These are phyloP conservation scores for Macaca nemestrina DNA, from an alignment of 2,113 vertebrate species.

Conservation along the genomic window DNA sequence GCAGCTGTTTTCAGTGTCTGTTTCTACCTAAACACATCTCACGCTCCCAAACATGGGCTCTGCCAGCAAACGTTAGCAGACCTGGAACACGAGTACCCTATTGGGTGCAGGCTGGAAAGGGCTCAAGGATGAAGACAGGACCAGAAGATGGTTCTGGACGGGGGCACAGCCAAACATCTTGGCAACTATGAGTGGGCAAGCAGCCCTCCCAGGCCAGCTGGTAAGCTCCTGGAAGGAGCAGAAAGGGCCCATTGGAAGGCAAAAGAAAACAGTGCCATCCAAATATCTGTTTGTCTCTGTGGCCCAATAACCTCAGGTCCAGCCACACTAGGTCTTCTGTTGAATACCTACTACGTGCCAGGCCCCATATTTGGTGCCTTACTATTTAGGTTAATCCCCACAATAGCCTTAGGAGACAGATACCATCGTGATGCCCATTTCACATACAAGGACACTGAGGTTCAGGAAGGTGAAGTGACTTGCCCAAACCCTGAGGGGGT, in stretches of 20 bases:
- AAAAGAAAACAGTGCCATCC: neutral
- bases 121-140: neutral
- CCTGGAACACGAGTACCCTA: neutral
- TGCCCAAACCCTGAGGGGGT: neutral
- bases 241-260: neutral
- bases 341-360: neutral
- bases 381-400: neutral
- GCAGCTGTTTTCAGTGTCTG: neutral
- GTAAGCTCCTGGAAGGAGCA: neutral
- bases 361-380: neutral
- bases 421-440: neutral
- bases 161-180: neutral
- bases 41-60: neutral
- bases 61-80: neutral
- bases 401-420: neutral
- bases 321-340: neutral
- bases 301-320: neutral
- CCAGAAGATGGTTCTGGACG: neutral
- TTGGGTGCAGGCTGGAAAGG: neutral
- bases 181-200: neutral
- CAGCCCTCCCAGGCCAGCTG: neutral
- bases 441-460: neutral
- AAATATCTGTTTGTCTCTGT: neutral
- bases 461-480: neutral
- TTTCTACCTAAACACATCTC: slow-evolving; percentile 20